Percentiles rank a stretch among this genome's conserved stretches.
phyloP scores from a whole-genome alignment of 2,797 vertebrate genomes.

The Chaetophractus vellerosus region DNA sequence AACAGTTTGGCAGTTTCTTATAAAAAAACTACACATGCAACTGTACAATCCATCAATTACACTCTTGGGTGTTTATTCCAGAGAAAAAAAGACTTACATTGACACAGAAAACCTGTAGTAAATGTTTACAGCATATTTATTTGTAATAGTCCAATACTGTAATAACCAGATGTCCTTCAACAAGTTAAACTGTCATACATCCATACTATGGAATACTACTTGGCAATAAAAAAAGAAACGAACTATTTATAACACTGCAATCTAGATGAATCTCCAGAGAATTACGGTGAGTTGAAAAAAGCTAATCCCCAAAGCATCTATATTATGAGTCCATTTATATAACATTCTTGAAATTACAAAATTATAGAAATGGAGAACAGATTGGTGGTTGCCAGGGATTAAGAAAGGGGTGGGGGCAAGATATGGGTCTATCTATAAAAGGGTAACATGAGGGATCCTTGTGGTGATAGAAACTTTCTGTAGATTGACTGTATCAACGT shows the following conservation, averaged over 20 bases:
- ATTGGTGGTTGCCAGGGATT: neutral
- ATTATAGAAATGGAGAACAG: neutral
- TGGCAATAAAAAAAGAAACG: neutral
- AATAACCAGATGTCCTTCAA: neutral
- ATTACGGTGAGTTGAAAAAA: neutral
- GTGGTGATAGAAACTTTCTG: neutral
- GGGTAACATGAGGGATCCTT: neutral
- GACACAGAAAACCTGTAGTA: neutral
- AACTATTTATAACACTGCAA: neutral
- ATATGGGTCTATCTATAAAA: neutral
- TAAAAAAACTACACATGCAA: slow-evolving; percentile 27
- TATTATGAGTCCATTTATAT: neutral
- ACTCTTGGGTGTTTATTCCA: neutral
- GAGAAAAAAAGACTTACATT: neutral
- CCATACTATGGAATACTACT: neutral
- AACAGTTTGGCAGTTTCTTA: neutral
- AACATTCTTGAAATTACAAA: neutral
- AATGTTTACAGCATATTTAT: slow-evolving; percentile 20
- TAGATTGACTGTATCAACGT: neutral
- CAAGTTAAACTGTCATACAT: neutral
- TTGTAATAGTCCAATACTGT: neutral
- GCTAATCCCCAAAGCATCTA: neutral
- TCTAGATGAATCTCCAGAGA: neutral
- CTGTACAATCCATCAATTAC: neutral
- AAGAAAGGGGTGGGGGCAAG: neutral